Evolutionary conservation across 2,888 invertebrate species (phyloP).

Genomic region (Drosophila kokeensis): DNA sequence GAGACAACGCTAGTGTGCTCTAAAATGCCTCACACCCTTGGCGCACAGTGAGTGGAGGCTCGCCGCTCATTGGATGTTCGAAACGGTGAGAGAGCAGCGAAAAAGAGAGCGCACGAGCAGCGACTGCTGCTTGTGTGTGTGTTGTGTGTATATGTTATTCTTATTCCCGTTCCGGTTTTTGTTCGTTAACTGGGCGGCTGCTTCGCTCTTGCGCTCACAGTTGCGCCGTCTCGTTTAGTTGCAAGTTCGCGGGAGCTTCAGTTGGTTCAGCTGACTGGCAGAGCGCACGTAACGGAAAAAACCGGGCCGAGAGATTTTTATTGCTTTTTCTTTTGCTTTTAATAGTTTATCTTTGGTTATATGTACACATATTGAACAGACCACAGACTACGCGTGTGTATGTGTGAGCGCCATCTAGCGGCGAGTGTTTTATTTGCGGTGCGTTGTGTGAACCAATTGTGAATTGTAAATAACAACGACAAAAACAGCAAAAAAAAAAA

Average conservation of each 20-base stretch:
- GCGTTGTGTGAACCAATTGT: constrained; percentile 38
- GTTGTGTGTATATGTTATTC: constrained; percentile 28
- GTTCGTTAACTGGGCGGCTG: constrained; percentile 36
- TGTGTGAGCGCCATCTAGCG: constrained; percentile 49
- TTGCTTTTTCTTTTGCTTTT: constrained; percentile 37
- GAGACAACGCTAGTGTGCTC: constrained; percentile 57
- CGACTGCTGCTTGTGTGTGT: neutral
- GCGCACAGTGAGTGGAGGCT: constrained; percentile 34
- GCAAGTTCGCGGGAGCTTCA: constrained; percentile 69
- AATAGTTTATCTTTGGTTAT: constrained; percentile 43
- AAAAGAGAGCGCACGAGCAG: constrained; percentile 42
- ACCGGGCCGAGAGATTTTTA: constrained; percentile 63
- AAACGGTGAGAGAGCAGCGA: constrained; percentile 55
- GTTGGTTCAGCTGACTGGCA: constrained; percentile 69
- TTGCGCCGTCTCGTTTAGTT: constrained; percentile 66
- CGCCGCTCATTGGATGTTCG: constrained; percentile 67
- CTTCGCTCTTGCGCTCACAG: constrained; percentile 58
- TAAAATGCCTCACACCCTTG: constrained; percentile 34
- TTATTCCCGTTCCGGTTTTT: constrained; percentile 64
- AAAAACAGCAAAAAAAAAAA: neutral
- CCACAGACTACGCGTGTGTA: neutral
- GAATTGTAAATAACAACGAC: constrained; percentile 25
- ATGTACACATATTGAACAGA: neutral
- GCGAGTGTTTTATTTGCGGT: constrained; percentile 26
- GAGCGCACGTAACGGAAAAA: constrained; percentile 67